Evolutionary conservation across 2,113 vertebrate species (phyloP).

Genomic region (Microtus pennsylvanicus): DNA sequence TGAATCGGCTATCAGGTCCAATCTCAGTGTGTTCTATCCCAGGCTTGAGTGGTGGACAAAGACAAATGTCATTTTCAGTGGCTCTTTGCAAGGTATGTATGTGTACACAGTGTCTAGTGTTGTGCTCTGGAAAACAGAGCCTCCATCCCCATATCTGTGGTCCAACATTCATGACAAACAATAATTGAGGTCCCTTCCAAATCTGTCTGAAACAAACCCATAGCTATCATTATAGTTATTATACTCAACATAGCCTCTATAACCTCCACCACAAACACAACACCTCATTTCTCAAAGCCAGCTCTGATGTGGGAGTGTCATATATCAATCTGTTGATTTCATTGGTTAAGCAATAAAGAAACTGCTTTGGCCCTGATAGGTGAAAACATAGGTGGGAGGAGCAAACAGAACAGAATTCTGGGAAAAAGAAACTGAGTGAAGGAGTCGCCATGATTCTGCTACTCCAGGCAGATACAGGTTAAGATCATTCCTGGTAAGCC

Average conservation of each 20-base stretch:
- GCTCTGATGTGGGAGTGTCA: too few species aligned
- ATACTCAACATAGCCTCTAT: not conserved
- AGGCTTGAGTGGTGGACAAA: not conserved
- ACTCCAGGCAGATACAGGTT: too few species aligned
- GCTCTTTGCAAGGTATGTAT: not conserved
- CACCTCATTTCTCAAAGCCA: not conserved
- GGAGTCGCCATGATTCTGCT: too few species aligned
- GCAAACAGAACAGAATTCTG: too few species aligned
- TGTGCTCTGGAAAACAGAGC: conserved; percentile 54
- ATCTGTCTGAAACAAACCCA: not conserved
- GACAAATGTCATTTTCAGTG: not conserved
- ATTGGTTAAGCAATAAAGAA: too few species aligned
- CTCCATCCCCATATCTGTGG: not conserved
- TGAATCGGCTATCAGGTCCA: not conserved
- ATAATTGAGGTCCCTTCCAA: not conserved
- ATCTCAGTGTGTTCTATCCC: not conserved
- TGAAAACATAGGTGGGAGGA: too few species aligned
- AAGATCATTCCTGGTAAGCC: too few species aligned
- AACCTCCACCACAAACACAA: not conserved
- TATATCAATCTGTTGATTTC: too few species aligned
- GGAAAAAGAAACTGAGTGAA: too few species aligned
- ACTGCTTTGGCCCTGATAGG: too few species aligned
- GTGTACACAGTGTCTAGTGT: not conserved
- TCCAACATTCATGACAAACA: not conserved
- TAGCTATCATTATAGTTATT: not conserved